Conservation (phyloP, 2,888 invertebrate genomes). For the Stenolophus ochropezus region DNA sequence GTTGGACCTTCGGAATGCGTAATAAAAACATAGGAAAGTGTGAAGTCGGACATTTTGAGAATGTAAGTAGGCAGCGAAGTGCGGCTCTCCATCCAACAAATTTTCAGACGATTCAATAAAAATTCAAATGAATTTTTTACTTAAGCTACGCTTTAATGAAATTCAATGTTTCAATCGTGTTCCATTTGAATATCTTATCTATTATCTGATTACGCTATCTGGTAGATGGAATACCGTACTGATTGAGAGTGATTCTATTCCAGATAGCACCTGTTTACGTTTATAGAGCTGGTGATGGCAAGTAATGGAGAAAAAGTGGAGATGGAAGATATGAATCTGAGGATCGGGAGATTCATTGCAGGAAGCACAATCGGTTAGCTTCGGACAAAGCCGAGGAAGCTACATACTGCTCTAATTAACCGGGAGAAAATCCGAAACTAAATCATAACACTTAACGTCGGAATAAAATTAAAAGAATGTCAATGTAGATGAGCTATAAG, state of each 20-base stretch:
- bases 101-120: slow-evolving; percentile 42
- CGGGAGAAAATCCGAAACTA: slow-evolving; percentile 1
- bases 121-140: slow-evolving; percentile 48
- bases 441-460: background rate
- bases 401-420: slow-evolving; percentile 10
- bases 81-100: background rate
- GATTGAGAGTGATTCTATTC: slow-evolving; percentile 28
- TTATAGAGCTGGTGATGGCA: slow-evolving; percentile 20
- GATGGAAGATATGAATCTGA: slow-evolving; percentile 44
- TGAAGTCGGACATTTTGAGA: background rate
- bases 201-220: slow-evolving; percentile 41
- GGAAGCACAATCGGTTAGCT: slow-evolving; percentile 8
- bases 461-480: background rate
- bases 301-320: slow-evolving; percentile 40
- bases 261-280: slow-evolving; percentile 41
- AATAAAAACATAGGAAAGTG: slow-evolving; percentile 3
- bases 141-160: slow-evolving; percentile 24
- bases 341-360: slow-evolving; percentile 38
- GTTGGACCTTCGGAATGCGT: background rate
- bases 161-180: slow-evolving; percentile 42
- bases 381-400: slow-evolving; percentile 24
- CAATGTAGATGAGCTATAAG: no score
- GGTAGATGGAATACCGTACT: slow-evolving; percentile 22
- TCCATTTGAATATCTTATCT: slow-evolving; percentile 51
- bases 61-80: slow-evolving; percentile 28